A percentile compares a stretch with the other conserved stretches of the same genome.
phyloP scores from a whole-genome alignment of 1,140 invertebrate genomes.

The Lycorma delicatula region DNA sequence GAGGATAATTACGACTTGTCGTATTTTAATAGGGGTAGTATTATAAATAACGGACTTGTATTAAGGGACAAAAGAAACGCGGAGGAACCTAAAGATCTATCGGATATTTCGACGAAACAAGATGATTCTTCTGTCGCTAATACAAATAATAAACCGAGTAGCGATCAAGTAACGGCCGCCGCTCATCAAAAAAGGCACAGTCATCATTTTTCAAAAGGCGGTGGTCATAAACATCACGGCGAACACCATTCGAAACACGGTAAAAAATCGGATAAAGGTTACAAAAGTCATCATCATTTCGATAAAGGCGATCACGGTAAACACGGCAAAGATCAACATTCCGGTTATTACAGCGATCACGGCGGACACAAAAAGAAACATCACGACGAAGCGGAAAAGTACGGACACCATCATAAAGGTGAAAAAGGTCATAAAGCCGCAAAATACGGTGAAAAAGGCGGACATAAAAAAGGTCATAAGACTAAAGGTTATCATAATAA shows the following conservation, averaged over 20 bases:
- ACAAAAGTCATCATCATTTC: slow-evolving; percentile 55
- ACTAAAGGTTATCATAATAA: slow-evolving; percentile 64
- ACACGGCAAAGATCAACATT: slow-evolving; percentile 59
- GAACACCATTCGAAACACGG: slow-evolving; percentile 53
- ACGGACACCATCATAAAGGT: slow-evolving; percentile 60
- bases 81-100: not conserved
- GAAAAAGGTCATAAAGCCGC: slow-evolving; percentile 66
- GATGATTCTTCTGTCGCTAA: too few species aligned
- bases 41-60: too few species aligned
- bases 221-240: slow-evolving; percentile 51
- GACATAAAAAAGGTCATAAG: slow-evolving; percentile 69
- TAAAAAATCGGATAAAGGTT: slow-evolving; percentile 56
- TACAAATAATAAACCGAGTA: too few species aligned
- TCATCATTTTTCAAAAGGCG: slow-evolving; percentile 47
- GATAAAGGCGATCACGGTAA: slow-evolving; percentile 61
- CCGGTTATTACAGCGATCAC: slow-evolving; percentile 60
- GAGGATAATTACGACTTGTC: too few species aligned
- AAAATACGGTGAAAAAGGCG: slow-evolving; percentile 48
- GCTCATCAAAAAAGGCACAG: slow-evolving; percentile 42
- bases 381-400: slow-evolving; percentile 57
- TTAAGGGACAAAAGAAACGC: too few species aligned
- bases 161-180: not conserved
- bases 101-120: too few species aligned
- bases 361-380: slow-evolving; percentile 65
- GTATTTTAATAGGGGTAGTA: too few species aligned